Evolutionary conservation across 2,113 vertebrate genomes (phyloP).

Genomic region (Hucho hucho): DNA sequence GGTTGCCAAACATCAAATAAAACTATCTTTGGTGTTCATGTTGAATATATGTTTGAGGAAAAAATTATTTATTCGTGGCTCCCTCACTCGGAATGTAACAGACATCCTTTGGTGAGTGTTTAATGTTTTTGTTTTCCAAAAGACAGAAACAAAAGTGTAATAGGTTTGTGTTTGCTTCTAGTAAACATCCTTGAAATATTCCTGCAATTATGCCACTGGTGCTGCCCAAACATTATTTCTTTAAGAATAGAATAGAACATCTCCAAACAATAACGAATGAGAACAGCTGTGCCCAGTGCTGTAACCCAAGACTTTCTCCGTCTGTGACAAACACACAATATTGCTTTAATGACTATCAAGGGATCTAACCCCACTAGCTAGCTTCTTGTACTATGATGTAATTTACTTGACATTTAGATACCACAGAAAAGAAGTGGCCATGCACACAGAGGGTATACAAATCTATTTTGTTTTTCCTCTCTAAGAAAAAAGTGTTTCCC

Average conservation of each 20-base stretch:
- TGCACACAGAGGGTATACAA: background rate
- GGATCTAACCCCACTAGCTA: no score
- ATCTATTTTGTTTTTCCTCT: background rate
- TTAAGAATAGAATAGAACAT: background rate
- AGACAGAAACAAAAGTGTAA: background rate
- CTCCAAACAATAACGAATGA: no score
- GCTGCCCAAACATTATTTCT: background rate
- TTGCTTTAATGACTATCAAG: no score
- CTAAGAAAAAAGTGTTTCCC: no score
- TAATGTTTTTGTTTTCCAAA: background rate
- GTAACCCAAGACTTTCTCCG: no score
- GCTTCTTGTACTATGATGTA: no score
- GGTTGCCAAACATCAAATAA: constrained; percentile 28
- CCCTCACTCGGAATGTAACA: background rate
- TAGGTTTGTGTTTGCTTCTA: background rate
- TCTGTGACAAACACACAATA: no score
- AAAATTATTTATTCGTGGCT: background rate
- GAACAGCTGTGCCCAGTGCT: no score
- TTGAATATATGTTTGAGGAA: background rate
- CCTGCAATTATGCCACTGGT: background rate
- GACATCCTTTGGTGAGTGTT: background rate
- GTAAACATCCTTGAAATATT: background rate
- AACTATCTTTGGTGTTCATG: background rate
- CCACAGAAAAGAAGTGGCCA: background rate
- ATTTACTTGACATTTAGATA: background rate